Evolutionary conservation across 2,113 vertebrate species (phyloP).

Genomic region (Mormyrus lacerda): DNA sequence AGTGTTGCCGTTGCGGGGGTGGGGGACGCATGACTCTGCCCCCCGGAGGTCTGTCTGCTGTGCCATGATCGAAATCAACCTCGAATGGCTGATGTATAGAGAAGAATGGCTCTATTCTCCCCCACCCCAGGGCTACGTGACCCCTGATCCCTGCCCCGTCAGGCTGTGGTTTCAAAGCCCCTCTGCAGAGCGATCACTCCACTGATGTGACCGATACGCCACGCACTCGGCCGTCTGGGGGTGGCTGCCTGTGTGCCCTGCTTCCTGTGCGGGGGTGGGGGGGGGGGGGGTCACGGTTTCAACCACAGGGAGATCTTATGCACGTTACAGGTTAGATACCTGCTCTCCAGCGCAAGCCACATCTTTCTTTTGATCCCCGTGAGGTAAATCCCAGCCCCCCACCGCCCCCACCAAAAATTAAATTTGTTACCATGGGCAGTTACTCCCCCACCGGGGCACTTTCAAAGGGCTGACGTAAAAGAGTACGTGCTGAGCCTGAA

Average conservation of each 20-base stretch:
- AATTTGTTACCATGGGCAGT: background rate
- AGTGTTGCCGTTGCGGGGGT: background rate
- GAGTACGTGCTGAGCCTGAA: background rate
- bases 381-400: background rate
- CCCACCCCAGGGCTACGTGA: conserved; percentile 35
- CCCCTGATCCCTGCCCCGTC: conserved; percentile 40
- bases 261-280: background rate
- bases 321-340: conserved; percentile 54
- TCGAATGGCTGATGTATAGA: too few relatives aligned
- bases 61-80: background rate
- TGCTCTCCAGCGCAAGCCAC: conserved; percentile 37
- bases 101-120: conserved; percentile 53
- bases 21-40: background rate
- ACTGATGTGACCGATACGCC: background rate
- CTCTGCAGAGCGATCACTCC: conserved; percentile 7
- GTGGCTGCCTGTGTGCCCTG: background rate
- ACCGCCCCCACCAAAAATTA: background rate
- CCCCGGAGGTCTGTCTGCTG: background rate
- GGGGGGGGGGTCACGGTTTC: background rate
- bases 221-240: background rate
- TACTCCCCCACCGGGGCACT: background rate
- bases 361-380: conserved; percentile 6
- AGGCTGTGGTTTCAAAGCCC: conserved; percentile 56
- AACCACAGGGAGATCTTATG: conserved; percentile 39
- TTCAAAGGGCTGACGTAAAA: background rate